Evolutionary conservation across 1,140 invertebrate species (phyloP), one percentile per base, ranked within the genome.

Genomic region (Atopsyche davidsoni): DNA sequence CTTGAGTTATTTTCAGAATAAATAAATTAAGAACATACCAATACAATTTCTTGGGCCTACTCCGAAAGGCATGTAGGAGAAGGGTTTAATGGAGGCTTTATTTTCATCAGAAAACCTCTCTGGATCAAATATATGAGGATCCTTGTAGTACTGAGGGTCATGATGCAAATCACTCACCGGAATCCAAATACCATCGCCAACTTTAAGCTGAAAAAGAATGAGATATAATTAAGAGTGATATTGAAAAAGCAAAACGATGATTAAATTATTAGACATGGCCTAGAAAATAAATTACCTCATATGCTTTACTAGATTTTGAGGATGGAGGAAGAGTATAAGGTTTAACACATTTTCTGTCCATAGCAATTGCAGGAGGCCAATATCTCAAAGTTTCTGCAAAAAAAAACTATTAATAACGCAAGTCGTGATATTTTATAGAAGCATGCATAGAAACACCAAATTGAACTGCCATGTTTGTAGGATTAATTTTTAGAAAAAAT

Each of bases 31-130:
- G 7, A 13, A 50, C 11, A 18, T 39, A 41, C 55, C 59, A 31
- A 66, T 61, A 35, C 59, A 68, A 51, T 61, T 64, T 53, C 76
- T 62, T 3, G 69, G 68, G 3, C 77, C 79, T 11, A 75, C 53
- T 6, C 77, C 78, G 53, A 82, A 83, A 0, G 81, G 81, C 4
- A 80, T 56, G 51, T 72, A 81, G 0, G 62, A 46, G 34, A 65
- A 72, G 3, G 57, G 68, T 47, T 62, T 65, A 9, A 78, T 64
- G 2, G 53, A 58, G 0, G 55, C 32, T 19, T 65, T 60, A 42
- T 68, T 70, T 23, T 64, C 67, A 10, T 69, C 63, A 2, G 50
- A 61, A 46, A 73, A 76, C 16, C 72, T 54, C 46, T 76, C 71
- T 4, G 72, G 71, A 59, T 71, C 63, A 44, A 73, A 76, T 21